Percentiles rank a stretch among this genome's conserved stretches.
Conservation (phyloP, 1,140 invertebrate genomes). For the Galleria mellonella region DNA sequence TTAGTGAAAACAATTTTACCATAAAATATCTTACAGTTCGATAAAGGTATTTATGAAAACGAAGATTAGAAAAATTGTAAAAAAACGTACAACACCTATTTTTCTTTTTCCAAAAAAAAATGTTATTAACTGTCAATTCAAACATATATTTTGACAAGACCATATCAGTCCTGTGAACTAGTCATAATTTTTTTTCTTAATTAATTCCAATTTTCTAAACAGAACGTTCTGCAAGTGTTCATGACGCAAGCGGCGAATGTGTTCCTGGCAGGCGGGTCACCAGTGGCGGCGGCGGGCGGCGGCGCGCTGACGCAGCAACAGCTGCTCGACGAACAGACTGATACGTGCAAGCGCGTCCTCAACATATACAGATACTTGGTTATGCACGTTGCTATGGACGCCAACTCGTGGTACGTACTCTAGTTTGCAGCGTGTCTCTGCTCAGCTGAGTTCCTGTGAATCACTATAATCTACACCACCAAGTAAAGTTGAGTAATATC, state of each 20-base stretch:
- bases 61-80: no score
- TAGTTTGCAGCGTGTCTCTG: background rate
- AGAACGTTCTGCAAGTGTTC: conserved; percentile 95
- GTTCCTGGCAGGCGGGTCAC: conserved; percentile 85
- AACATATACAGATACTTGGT: conserved; percentile 98
- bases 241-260: conserved; percentile 97
- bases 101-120: no score
- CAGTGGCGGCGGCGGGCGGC: conserved; percentile 93
- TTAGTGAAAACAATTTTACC: no score
- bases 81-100: no score
- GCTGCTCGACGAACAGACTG: conserved; percentile 92
- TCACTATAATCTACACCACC: background rate
- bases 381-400: conserved; percentile 96
- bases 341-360: conserved; percentile 95
- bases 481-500: background rate
- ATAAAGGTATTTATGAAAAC: no score
- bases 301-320: conserved; percentile 87
- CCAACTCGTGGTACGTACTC: conserved; percentile 86
- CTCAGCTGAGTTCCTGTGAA: background rate
- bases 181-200: no score
- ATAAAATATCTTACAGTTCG: conserved; percentile 7
- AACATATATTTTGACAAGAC: no score
- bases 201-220: no score
- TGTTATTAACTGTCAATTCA: no score
- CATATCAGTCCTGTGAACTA: no score